These are phyloP conservation scores for Tautogolabrus adspersus DNA, from an alignment of 2,113 vertebrate species.

Conservation along the genomic window DNA sequence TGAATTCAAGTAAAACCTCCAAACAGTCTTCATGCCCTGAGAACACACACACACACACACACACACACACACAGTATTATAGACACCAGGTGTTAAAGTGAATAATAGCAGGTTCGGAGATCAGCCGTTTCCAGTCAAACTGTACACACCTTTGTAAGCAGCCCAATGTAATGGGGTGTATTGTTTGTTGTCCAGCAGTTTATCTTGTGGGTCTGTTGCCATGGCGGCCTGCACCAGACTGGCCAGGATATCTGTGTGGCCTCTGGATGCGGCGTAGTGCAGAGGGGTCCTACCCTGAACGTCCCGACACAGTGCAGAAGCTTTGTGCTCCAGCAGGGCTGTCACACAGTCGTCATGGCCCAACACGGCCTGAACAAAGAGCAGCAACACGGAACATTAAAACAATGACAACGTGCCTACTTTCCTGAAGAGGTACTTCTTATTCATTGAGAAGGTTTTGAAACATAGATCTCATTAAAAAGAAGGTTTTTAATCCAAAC, in stretches of 20 bases:
- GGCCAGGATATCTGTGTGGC: slow-evolving; percentile 89
- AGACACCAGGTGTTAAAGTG: neutral
- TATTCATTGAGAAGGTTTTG: too few species aligned
- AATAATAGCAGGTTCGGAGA: neutral
- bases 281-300: slow-evolving; percentile 92
- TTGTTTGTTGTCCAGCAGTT: slow-evolving; percentile 93
- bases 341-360: slow-evolving; percentile 93
- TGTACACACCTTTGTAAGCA: slow-evolving; percentile 91
- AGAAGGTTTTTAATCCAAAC: too few species aligned
- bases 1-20: slow-evolving; percentile 99
- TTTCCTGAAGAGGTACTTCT: too few species aligned
- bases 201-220: slow-evolving; percentile 90
- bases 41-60: slow-evolving; percentile 43
- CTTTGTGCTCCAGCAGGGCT: slow-evolving; percentile 93
- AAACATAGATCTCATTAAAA: too few species aligned
- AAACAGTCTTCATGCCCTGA: slow-evolving; percentile 98
- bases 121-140: slow-evolving; percentile 2
- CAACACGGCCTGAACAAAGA: slow-evolving; percentile 86
- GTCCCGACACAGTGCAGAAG: slow-evolving; percentile 93
- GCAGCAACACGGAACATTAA: neutral
- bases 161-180: slow-evolving; percentile 98
- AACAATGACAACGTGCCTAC: too few species aligned
- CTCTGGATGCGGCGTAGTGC: slow-evolving; percentile 94
- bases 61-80: slow-evolving; percentile 36
- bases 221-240: slow-evolving; percentile 89